These are phyloP conservation scores for Synanthedon formicaeformis DNA, from an alignment of 2,888 invertebrate species.

Conservation along the genomic window DNA sequence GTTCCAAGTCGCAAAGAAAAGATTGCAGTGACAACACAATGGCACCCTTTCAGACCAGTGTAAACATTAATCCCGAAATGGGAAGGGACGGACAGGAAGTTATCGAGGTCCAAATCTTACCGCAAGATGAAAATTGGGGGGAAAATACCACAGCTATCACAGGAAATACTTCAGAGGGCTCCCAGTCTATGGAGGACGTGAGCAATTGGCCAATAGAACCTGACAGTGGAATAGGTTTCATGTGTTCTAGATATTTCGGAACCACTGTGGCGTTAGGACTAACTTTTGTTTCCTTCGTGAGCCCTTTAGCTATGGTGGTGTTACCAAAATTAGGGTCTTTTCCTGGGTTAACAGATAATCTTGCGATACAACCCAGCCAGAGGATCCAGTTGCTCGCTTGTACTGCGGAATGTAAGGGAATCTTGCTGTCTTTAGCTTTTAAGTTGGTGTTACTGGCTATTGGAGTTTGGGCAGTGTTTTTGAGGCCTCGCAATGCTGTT, in stretches of 20 bases:
- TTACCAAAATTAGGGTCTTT: constrained; percentile 91
- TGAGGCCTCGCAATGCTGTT: constrained; percentile 85
- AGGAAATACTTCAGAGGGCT: constrained; percentile 96
- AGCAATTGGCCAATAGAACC: constrained; percentile 86
- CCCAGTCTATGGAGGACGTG: constrained; percentile 92
- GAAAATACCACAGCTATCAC: constrained; percentile 98
- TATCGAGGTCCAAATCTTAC: constrained; percentile 95
- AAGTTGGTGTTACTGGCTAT: constrained; percentile 89
- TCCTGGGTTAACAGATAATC: constrained; percentile 77
- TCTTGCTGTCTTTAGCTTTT: constrained; percentile 90
- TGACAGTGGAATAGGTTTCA: constrained; percentile 76
- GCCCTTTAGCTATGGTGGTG: constrained; percentile 95
- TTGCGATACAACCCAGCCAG: constrained; percentile 77
- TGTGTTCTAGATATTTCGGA: constrained; percentile 87
- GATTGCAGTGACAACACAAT: constrained; percentile 73
- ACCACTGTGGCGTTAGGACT: constrained; percentile 83
- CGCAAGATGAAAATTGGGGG: constrained; percentile 99
- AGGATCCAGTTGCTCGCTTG: constrained; percentile 82
- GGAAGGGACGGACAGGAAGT: constrained; percentile 87
- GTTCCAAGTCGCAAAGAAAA: constrained; percentile 75
- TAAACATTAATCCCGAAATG: constrained; percentile 83
- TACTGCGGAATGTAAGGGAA: constrained; percentile 93
- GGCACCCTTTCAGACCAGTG: constrained; percentile 90
- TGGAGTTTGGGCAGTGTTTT: constrained; percentile 93
- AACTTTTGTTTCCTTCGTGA: constrained; percentile 86